Evolutionary conservation across 2,888 invertebrate species (phyloP).

Genomic region (Nomada fabriciana): DNA sequence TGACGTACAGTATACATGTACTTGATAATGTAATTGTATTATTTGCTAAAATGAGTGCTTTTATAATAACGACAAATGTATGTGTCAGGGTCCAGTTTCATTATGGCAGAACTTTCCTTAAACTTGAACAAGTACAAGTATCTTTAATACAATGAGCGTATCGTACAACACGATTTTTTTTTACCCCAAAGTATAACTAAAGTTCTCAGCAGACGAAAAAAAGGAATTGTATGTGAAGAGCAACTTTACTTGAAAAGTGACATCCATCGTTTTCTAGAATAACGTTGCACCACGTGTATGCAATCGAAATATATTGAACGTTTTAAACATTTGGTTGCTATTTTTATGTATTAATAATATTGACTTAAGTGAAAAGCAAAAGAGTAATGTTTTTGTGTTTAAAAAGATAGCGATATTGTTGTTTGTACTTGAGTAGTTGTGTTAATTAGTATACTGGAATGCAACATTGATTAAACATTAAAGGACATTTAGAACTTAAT

Average conservation of each 20-base stretch:
- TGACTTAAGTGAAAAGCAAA: conserved; percentile 15
- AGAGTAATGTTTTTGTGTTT: conserved; percentile 18
- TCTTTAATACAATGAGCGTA: conserved; percentile 55
- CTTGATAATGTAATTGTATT: conserved; percentile 55
- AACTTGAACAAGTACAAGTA: conserved; percentile 58
- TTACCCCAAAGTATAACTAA: conserved; percentile 17
- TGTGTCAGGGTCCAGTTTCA: conserved; percentile 68
- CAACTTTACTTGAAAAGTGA: conserved; percentile 43
- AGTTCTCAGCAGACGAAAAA: background rate
- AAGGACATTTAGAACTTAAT: conserved; percentile 48
- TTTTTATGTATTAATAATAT: conserved; percentile 23
- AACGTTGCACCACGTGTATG: conserved; percentile 37
- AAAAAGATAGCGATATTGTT: conserved; percentile 26
- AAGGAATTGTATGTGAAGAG: conserved; percentile 26
- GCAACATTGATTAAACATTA: conserved; percentile 37
- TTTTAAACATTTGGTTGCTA: conserved; percentile 28
- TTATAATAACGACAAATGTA: conserved; percentile 62
- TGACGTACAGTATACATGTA: conserved; percentile 59
- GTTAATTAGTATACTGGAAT: conserved; percentile 27
- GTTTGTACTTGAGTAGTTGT: conserved; percentile 45
- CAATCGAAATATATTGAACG: conserved; percentile 31
- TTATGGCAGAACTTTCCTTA: conserved; percentile 52
- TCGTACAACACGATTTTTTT: conserved; percentile 45
- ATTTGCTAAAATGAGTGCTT: conserved; percentile 66
- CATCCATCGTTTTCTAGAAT: conserved; percentile 30